phyloP scores from a whole-genome alignment of 2,797 vertebrate species.

The Podarcis lilfordi region DNA sequence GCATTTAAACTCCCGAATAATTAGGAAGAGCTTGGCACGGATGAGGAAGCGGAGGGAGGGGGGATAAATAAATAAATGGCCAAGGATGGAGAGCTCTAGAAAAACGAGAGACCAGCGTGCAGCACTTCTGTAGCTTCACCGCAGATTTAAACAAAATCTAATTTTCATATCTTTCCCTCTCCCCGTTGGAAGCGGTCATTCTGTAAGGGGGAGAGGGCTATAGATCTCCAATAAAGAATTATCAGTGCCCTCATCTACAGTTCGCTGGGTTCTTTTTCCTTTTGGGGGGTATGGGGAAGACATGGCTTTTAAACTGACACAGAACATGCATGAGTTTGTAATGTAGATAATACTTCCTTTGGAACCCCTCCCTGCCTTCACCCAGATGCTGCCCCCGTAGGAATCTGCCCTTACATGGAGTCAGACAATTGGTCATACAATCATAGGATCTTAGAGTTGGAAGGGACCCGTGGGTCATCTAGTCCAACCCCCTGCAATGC shows the following conservation, averaged over 20 bases:
- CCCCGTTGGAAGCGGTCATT: not conserved
- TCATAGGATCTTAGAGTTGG: not conserved
- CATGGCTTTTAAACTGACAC: not conserved
- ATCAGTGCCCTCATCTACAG: not conserved
- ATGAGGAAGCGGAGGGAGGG: not conserved
- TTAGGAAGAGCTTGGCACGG: constrained; percentile 12
- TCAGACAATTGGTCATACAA: too few relatives aligned
- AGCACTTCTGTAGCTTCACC: not conserved
- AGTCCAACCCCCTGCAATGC: too few relatives aligned
- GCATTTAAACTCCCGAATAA: constrained; percentile 3
- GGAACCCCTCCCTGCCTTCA: not conserved
- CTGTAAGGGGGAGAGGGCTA: not conserved
- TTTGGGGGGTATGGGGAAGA: too few relatives aligned
- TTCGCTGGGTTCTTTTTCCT: not conserved
- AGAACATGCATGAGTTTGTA: not conserved
- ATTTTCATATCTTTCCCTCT: not conserved
- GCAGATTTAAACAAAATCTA: not conserved
- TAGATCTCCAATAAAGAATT: not conserved
- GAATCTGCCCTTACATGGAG: not conserved
- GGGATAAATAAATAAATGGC: not conserved
- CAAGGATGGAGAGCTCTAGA: not conserved
- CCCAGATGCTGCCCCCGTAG: not conserved
- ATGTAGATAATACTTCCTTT: not conserved
- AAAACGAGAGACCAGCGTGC: not conserved
- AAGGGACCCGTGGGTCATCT: too few relatives aligned